Base-by-base conservation (phyloP, 2,113 vertebrate species). In the Empidonax alnorum region DNA sequence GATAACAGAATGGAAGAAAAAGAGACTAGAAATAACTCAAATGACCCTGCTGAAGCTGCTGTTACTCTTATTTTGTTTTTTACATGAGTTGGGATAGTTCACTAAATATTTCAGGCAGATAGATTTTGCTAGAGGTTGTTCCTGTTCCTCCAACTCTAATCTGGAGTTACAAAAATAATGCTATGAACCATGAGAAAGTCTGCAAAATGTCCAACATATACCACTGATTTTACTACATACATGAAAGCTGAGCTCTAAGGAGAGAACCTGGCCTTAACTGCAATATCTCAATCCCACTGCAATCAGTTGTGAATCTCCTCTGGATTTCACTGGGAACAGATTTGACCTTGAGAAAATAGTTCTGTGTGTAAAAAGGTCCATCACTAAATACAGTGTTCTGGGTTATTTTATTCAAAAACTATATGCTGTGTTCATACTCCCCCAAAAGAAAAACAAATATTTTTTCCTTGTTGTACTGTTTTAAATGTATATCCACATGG, bases 271-370 rank as follows among this genome's bases (percentile, higher is more conserved):
- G 5, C 80, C 49, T 86, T 88, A 79, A 87, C 52, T 12, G 10
- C 19, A 63, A 4, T 39, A 65, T 83, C 27, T 16, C 52, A 71
- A 81, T 82, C 23, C 39, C 66, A 66, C 22, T 46, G 71, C 33
- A 84, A 31, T 73, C 63, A 69, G 44, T 42, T 49, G 13, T 68
- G 56, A 82, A 73, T 27, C 33, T 93, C 41, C 65, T 41, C 59
- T 63, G 49, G 12, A 81, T 71, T 91, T 92, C 49, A 87, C 4
- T 69, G 15, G 30, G 22, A 92, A 55, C 24, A 61, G 33, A 28
- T 78, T 82, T 91, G 69, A 82, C 81, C 89, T 93, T 93, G 56
- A 91, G 27, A 87, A 92, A 84, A 66, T 24, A 59, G 9, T 42
- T 69, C 11, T 35, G 21, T 67, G 16, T 74, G 44, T 66, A 80